phyloP scores from a whole-genome alignment of 2,113 vertebrate genomes.

The Ahaetulla prasina region DNA sequence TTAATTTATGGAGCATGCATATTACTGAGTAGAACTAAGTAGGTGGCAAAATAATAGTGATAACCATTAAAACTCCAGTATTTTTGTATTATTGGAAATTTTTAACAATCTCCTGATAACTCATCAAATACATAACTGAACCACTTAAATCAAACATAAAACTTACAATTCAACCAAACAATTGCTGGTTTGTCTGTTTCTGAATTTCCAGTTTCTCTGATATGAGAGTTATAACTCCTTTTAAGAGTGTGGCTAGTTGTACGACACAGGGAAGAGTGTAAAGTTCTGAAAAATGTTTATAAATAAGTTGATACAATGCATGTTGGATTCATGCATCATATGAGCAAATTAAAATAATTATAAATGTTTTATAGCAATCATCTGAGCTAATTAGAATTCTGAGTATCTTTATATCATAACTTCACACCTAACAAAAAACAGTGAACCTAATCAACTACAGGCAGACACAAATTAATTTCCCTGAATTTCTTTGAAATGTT shows the following conservation, averaged over 20 bases:
- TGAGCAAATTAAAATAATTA: conserved; percentile 63
- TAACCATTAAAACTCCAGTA: conserved; percentile 7
- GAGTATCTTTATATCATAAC: conserved; percentile 52
- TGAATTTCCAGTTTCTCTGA: conserved; percentile 43
- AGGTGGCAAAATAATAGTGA: conserved; percentile 17
- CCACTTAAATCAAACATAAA: not conserved
- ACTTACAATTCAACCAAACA: not conserved
- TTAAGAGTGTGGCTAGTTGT: conserved; percentile 55
- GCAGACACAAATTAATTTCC: conserved; percentile 57
- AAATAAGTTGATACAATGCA: conserved; percentile 53
- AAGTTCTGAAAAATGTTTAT: conserved; percentile 34
- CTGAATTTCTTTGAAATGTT: conserved; percentile 55
- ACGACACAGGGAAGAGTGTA: conserved; percentile 29
- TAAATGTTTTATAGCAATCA: conserved; percentile 56
- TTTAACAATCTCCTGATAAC: not conserved
- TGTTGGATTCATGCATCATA: conserved; percentile 42
- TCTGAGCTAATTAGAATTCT: conserved; percentile 68
- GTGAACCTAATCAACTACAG: conserved; percentile 56
- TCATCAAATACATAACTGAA: not conserved
- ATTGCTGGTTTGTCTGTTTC: conserved; percentile 16
- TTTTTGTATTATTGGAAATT: not conserved
- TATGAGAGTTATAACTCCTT: conserved; percentile 43
- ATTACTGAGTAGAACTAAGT: not conserved
- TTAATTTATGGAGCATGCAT: not conserved
- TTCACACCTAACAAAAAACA: conserved; percentile 62